Base-by-base conservation (phyloP, 2,797 vertebrate species). In the Heteromormyrus szaboi region DNA sequence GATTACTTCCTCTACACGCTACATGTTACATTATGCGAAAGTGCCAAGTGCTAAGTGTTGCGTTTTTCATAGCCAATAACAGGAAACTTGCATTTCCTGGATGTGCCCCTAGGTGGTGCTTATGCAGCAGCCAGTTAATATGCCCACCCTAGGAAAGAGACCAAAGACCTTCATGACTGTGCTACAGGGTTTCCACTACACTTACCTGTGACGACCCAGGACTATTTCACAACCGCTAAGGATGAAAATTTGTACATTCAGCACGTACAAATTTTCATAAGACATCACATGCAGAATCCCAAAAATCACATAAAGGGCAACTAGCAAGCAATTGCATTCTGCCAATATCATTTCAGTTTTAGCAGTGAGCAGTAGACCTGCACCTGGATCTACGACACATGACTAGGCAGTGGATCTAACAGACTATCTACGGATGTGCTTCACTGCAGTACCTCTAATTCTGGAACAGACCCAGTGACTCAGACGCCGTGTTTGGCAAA, bases 381-480 rank as follows among this genome's bases (percentile, higher is more conserved):
- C 48, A 25, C 46, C 50, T 19, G 84, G 72, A 46, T 65, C 89
- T 87, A 85, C 3, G 86, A 59, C 89, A 19, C 0, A 56, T 29
- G 17, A 89, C 88, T 81, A 81, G 76, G 6, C 29, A 37, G 87
- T 90, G 68, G 53, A 89, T 93, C 89, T 92, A 93, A 41, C 0
- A 6, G 89, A 53, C 91, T 65, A 91, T 83, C 88, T 92, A 94
- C 90, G 93, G 25, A 92, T 90, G 90, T 89, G 89, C 92, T 94
- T 95, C 94, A 95, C 94, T 94, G 95, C 93, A 89, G 90, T 50
- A 37, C 90, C 90, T 88, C 93, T 95, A 96, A 93, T 92, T 95
- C 95, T 96, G 95, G 94, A 96, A 96, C 92, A 96, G 95, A 92
- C 95, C 95, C 91, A 95, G 96, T 89, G 96, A 94, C 92, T 96